Conservation (phyloP, 2,888 invertebrate species). For the Nemotelus pantherinus region DNA sequence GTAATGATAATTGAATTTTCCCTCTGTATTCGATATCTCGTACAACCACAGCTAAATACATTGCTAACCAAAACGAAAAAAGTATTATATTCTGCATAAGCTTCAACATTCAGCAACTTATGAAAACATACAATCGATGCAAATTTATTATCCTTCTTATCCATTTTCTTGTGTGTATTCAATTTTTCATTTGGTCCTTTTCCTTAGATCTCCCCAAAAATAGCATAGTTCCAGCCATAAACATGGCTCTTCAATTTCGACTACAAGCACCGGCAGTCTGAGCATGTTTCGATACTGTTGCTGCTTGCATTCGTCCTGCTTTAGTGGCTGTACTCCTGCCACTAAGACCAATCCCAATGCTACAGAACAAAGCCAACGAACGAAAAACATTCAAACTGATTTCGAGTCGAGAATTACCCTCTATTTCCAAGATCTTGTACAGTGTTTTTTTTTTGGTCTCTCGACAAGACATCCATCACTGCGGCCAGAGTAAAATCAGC, state of each 20-base stretch:
- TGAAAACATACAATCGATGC: too few relatives aligned
- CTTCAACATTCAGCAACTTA: too few relatives aligned
- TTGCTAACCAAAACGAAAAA: too few relatives aligned
- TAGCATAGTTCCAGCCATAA: background rate
- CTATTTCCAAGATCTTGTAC: background rate
- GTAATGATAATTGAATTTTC: too few relatives aligned
- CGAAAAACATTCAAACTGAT: background rate
- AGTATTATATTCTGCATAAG: too few relatives aligned
- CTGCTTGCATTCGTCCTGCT: background rate
- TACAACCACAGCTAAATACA: too few relatives aligned
- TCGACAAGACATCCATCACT: slow-evolving; percentile 27
- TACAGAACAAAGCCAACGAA: too few relatives aligned
- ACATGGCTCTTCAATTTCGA: slow-evolving; percentile 14
- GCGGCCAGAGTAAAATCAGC: background rate
- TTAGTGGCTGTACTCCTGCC: background rate
- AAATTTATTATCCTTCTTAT: background rate
- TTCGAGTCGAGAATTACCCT: slow-evolving; percentile 13
- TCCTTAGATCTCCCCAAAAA: slow-evolving; percentile 18
- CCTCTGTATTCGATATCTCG: too few relatives aligned
- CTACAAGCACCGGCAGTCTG: background rate
- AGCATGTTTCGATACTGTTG: background rate
- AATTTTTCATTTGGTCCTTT: slow-evolving; percentile 32
- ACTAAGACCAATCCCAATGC: background rate
- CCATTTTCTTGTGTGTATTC: slow-evolving; percentile 6
- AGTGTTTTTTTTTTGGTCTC: background rate